Percentiles rank a stretch among this genome's conserved stretches.
Conservation (phyloP, 2,113 vertebrate species). For the Cheirogaleus medius region DNA sequence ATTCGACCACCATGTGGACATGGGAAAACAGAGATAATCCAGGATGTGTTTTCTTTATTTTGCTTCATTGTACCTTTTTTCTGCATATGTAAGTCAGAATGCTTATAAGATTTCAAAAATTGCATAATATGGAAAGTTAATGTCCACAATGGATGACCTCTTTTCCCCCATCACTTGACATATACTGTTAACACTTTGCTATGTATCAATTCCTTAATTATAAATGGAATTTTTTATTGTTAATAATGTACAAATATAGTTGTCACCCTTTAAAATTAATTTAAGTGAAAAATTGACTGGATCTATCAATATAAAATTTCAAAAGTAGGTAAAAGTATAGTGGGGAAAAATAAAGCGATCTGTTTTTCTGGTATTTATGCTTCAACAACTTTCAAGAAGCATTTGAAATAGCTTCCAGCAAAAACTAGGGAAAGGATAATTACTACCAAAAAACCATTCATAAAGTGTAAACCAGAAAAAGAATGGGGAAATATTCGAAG, state of each 20-base stretch:
- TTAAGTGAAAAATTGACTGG: slow-evolving; percentile 50
- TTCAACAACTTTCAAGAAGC: not conserved
- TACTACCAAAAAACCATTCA: not conserved
- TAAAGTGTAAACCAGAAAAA: not conserved
- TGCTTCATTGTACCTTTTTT: slow-evolving; percentile 9
- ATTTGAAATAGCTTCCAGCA: slow-evolving; percentile 40
- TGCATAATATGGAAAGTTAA: not conserved
- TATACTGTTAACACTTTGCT: slow-evolving; percentile 7
- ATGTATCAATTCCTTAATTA: slow-evolving; percentile 8
- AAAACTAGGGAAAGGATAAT: slow-evolving; percentile 4
- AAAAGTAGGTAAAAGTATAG: slow-evolving; percentile 43
- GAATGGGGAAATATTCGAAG: not conserved
- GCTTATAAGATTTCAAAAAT: slow-evolving; percentile 23
- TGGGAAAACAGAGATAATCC: slow-evolving; percentile 63
- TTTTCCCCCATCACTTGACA: not conserved
- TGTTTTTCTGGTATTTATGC: slow-evolving; percentile 22
- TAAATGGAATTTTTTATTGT: slow-evolving; percentile 25
- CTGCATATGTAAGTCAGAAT: slow-evolving; percentile 5
- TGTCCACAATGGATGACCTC: not conserved
- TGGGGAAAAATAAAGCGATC: slow-evolving; percentile 20
- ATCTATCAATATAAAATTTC: slow-evolving; percentile 14
- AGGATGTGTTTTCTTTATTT: slow-evolving; percentile 51
- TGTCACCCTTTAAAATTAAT: slow-evolving; percentile 38
- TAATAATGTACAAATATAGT: not conserved
- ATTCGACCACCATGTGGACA: slow-evolving; percentile 33